These are phyloP conservation scores for Troilus luridus DNA, from an alignment of 2,888 invertebrate species.

Conservation along the genomic window DNA sequence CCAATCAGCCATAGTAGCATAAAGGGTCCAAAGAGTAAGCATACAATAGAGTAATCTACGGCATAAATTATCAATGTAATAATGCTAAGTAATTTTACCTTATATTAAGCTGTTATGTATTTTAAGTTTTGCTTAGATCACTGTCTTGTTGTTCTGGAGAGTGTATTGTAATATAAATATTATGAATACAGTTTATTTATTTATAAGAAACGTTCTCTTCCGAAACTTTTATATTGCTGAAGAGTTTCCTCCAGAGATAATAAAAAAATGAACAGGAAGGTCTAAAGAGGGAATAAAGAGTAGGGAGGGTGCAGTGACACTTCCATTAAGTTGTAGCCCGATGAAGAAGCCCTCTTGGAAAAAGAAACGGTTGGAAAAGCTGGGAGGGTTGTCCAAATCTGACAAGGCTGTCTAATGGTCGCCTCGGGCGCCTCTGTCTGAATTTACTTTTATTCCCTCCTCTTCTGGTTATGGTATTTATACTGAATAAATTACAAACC, in stretches of 20 bases:
- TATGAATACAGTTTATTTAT: neutral
- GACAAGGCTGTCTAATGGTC: constrained; percentile 40
- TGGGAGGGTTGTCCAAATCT: neutral
- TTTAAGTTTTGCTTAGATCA: neutral
- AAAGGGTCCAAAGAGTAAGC: too few relatives aligned
- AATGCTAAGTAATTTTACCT: too few relatives aligned
- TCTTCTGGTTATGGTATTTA: neutral
- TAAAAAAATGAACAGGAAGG: constrained; percentile 1
- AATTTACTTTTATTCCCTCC: constrained; percentile 39
- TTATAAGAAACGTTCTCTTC: neutral
- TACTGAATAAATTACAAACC: neutral
- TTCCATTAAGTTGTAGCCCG: constrained; percentile 44
- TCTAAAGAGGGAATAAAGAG: constrained; percentile 24
- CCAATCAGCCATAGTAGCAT: too few relatives aligned
- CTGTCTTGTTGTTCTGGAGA: neutral
- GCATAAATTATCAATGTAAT: too few relatives aligned
- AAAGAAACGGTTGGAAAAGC: constrained; percentile 45
- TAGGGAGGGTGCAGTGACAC: constrained; percentile 37
- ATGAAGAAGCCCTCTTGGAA: constrained; percentile 12
- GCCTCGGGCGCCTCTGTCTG: constrained; percentile 31
- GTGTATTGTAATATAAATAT: neutral
- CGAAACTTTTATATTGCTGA: neutral
- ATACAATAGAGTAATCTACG: too few relatives aligned
- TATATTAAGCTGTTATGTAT: too few relatives aligned
- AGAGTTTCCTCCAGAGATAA: neutral